Percentiles rank a stretch among this genome's conserved stretches.
phyloP scores from a whole-genome alignment of 2,113 vertebrate species.

The Monopterus albus region DNA sequence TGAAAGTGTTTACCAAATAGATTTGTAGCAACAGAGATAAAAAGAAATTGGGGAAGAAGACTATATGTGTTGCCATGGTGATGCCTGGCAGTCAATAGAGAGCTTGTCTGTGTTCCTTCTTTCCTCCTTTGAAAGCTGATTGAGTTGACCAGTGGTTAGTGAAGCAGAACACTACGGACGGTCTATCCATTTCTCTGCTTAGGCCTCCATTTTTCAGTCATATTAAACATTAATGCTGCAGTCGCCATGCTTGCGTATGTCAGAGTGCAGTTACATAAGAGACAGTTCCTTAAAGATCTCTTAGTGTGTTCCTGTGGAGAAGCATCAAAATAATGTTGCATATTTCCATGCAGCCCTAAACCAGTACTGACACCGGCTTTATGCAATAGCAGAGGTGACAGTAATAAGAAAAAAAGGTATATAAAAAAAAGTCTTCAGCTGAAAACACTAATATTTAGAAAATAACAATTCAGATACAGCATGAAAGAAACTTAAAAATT shows the following conservation, averaged over 20 bases:
- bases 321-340: slow-evolving; percentile 13
- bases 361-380: background rate
- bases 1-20: slow-evolving; percentile 27
- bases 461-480: background rate
- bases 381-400: background rate
- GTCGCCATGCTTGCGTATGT: background rate
- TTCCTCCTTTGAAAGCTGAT: slow-evolving; percentile 52
- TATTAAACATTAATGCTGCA: slow-evolving; percentile 49
- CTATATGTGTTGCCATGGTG: slow-evolving; percentile 65
- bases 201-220: slow-evolving; percentile 47
- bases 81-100: slow-evolving; percentile 63
- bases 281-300: slow-evolving; percentile 21
- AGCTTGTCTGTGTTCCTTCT: slow-evolving; percentile 29
- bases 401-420: background rate
- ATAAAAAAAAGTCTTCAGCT: background rate
- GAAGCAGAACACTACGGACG: slow-evolving; percentile 46
- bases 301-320: background rate
- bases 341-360: slow-evolving; percentile 8
- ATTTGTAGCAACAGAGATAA: slow-evolving; percentile 31
- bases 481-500: background rate
- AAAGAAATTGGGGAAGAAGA: slow-evolving; percentile 27
- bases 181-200: slow-evolving; percentile 59
- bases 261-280: slow-evolving; percentile 9
- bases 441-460: background rate
- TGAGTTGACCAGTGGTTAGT: slow-evolving; percentile 57